Conservation (phyloP, 2,797 vertebrate species). For the Aplochiton taeniatus region DNA sequence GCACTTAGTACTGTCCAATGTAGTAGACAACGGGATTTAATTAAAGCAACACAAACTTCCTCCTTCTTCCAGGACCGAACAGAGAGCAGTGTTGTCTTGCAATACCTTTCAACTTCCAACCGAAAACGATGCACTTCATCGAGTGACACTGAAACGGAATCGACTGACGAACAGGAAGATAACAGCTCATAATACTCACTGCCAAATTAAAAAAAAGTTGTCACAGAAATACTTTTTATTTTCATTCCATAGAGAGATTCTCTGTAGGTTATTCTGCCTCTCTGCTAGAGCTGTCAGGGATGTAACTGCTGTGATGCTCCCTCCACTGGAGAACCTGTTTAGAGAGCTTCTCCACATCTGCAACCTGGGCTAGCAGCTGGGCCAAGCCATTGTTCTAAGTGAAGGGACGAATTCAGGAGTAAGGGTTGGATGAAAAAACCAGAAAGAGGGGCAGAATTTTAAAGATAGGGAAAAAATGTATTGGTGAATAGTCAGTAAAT, state of each 20-base stretch:
- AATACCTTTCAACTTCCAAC: too few relatives aligned
- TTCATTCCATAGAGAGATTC: background rate
- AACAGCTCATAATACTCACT: too few relatives aligned
- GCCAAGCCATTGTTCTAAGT: conserved; percentile 51
- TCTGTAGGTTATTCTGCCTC: background rate
- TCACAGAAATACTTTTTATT: too few relatives aligned
- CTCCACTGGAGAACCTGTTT: conserved; percentile 55
- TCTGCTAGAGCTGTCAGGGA: conserved; percentile 27
- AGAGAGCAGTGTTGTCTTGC: conserved; percentile 26
- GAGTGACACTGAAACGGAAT: too few relatives aligned
- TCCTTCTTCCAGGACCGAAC: background rate
- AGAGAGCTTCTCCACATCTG: conserved; percentile 60
- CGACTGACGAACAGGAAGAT: too few relatives aligned
- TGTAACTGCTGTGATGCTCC: conserved; percentile 16
- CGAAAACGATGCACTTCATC: too few relatives aligned
- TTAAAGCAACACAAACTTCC: too few relatives aligned
- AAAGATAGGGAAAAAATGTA: too few relatives aligned
- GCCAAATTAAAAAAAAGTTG: too few relatives aligned
- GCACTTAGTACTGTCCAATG: too few relatives aligned
- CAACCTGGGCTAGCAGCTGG: conserved; percentile 57
- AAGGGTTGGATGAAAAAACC: background rate
- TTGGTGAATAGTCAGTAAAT: background rate
- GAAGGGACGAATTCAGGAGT: background rate
- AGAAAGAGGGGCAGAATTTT: background rate
- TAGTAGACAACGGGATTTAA: too few relatives aligned